Evolutionary conservation across 2,888 invertebrate genomes (phyloP), one percentile per base, ranked within the genome.

Genomic region (Flabesymbios commensalis): DNA sequence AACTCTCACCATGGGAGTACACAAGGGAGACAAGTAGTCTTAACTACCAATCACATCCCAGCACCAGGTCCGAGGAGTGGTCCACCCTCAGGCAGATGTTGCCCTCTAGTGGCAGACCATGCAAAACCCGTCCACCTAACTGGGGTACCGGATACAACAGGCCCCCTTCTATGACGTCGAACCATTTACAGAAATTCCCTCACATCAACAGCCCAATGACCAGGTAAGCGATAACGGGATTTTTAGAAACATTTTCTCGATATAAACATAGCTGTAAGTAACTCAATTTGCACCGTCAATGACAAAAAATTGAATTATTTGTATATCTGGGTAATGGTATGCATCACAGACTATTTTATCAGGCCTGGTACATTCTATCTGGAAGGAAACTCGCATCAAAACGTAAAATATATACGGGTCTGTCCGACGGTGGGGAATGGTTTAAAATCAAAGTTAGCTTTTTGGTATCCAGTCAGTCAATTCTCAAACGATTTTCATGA

Each of bases 161-260:
- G 7, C 70, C 76, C 10, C 72, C 75, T 4, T n/a, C 58, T 2
- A 61, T 65, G 31, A 26, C 45, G 3, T 59, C 61, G 4, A 61
- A 51, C 48, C 59, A 67, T 3, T 64, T 67, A 2, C 66, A 55
- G 26, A 55, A 74, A 43, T 72, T 75, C 32, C 79, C 78, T 1
- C 71, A 69, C 42, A 67, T 78, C 28, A 78, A 77, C 69, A 78
- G 79, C 52, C 74, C 75, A 32, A 78, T 78, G 78, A 78, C 76
- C 28, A 75, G 74, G 80, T 80, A 72, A 29, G 47, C n/a, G n/a
- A n/a, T n/a, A n/a, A n/a, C n/a, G n/a, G n/a, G n/a, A 14, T 36
- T 36, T 14, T 36, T 36, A 14, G 14, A 36, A 36, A 14, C 39
- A 36, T 36, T 36, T 36, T 14, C 10, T 36, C 39, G 14, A 36